A percentile compares a stretch with the other conserved stretches of the same genome.
phyloP scores from a whole-genome alignment of 1,140 invertebrate species.

The Saccostrea glomerata region DNA sequence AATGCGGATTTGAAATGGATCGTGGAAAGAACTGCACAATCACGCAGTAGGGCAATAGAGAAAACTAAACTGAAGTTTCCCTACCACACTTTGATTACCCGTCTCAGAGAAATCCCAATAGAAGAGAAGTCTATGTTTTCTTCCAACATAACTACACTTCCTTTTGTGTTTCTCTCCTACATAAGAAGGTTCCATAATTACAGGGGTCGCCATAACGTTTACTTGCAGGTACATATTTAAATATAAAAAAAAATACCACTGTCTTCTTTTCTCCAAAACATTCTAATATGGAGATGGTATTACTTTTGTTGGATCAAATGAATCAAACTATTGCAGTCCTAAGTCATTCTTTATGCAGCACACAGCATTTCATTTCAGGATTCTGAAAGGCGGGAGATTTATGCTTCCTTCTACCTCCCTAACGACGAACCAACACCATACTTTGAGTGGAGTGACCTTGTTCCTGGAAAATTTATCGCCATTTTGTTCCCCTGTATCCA shows the following conservation, averaged over 20 bases:
- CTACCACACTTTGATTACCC: background rate
- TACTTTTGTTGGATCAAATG: too few species aligned
- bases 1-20: background rate
- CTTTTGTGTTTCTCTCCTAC: background rate
- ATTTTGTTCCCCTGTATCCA: conserved; percentile 21
- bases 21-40: background rate
- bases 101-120: background rate
- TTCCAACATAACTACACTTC: background rate
- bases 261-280: too few species aligned
- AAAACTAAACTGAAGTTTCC: background rate
- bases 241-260: too few species aligned
- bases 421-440: background rate
- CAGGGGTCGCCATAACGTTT: conserved; percentile 13
- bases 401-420: background rate
- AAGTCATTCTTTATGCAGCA: too few species aligned
- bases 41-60: background rate
- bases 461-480: conserved; percentile 9
- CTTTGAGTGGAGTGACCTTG: background rate
- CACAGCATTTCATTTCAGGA: background rate
- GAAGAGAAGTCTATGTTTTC: background rate
- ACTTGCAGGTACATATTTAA: conserved; percentile 3
- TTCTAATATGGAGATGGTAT: too few species aligned
- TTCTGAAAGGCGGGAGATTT: background rate
- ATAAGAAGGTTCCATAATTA: conserved; percentile 19
- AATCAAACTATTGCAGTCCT: too few species aligned